These are phyloP conservation scores for Harlomillsia oculata DNA, from an alignment of 1,140 invertebrate species.

Conservation along the genomic window DNA sequence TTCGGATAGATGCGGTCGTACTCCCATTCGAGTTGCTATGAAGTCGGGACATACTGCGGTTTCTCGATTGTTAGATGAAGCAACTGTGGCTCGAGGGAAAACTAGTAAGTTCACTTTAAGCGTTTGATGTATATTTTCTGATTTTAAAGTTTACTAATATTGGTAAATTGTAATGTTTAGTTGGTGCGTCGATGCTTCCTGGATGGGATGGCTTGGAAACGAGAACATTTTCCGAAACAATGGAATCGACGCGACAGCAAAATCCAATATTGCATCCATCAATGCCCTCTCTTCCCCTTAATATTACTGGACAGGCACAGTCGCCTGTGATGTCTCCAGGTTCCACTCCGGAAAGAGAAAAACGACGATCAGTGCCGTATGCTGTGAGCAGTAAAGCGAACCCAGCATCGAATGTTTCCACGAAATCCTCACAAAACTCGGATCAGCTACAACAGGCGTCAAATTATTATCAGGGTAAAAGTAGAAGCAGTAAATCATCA, in stretches of 20 bases:
- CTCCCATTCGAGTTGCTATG: constrained; percentile 62
- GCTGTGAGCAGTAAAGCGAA: constrained; percentile 1
- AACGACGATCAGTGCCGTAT: constrained; percentile 60
- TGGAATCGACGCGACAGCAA: constrained; percentile 7
- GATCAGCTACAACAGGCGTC: constrained; percentile 34
- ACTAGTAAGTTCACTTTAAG: constrained; percentile 20
- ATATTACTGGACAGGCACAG: constrained; percentile 34
- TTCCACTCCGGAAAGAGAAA: constrained; percentile 48
- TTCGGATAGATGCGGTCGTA: constrained; percentile 79
- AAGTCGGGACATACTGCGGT: constrained; percentile 67
- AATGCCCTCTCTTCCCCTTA: constrained; percentile 1
- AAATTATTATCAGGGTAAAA: neutral
- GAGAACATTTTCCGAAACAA: constrained; percentile 7
- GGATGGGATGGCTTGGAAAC: constrained; percentile 11
- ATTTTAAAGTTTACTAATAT: neutral
- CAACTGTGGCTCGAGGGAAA: constrained; percentile 30
- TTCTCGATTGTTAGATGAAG: constrained; percentile 54
- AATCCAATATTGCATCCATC: constrained; percentile 10
- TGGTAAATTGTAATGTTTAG: neutral
- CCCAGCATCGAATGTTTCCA: constrained; percentile 42
- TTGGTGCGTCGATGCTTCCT: neutral
- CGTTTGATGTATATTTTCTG: neutral
- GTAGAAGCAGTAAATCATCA: constrained; percentile 40
- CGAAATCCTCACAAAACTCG: constrained; percentile 52
- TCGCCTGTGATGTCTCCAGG: constrained; percentile 51